Conservation (phyloP, 1,140 invertebrate species). For the Scaptomyza montana region DNA sequence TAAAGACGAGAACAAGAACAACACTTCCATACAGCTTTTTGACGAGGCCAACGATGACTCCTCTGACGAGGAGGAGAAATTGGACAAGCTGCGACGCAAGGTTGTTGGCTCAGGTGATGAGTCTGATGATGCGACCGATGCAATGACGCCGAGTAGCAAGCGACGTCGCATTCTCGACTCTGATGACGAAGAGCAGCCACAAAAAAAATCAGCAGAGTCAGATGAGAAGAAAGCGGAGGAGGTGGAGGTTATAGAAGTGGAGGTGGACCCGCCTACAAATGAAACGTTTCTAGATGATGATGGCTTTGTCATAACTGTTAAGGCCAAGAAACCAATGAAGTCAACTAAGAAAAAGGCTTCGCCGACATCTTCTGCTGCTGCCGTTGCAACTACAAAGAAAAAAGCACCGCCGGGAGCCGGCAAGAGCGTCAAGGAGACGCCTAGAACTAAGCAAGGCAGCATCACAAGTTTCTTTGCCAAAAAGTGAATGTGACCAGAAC, state of each 20-base stretch:
- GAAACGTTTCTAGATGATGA: conserved; percentile 81
- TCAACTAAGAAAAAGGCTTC: conserved; percentile 44
- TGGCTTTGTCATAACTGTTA: conserved; percentile 77
- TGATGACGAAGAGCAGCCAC: conserved; percentile 70
- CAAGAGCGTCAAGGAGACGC: conserved; percentile 42
- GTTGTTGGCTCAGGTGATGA: conserved; percentile 64
- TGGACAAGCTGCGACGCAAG: conserved; percentile 69
- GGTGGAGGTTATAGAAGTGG: conserved; percentile 33
- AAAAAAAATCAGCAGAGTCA: conserved; percentile 55
- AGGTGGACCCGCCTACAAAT: conserved; percentile 38
- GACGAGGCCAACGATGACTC: conserved; percentile 55
- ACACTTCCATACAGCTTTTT: conserved; percentile 72
- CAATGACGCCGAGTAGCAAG: conserved; percentile 46
- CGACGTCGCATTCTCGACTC: conserved; percentile 75
- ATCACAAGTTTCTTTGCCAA: conserved; percentile 78
- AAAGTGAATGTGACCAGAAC: conserved; percentile 43
- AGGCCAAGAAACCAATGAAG: conserved; percentile 47
- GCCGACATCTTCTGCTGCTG: conserved; percentile 20
- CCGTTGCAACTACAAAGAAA: conserved; percentile 41
- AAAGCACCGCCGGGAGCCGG: conserved; percentile 56
- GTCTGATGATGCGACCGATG: conserved; percentile 34
- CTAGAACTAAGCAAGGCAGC: conserved; percentile 72
- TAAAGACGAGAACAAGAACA: conserved; percentile 56
- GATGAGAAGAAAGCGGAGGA: conserved; percentile 25
- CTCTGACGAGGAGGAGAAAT: conserved; percentile 77